These are phyloP conservation scores for Podocnemis expansa DNA, from an alignment of 2,113 vertebrate species.

Conservation along the genomic window DNA sequence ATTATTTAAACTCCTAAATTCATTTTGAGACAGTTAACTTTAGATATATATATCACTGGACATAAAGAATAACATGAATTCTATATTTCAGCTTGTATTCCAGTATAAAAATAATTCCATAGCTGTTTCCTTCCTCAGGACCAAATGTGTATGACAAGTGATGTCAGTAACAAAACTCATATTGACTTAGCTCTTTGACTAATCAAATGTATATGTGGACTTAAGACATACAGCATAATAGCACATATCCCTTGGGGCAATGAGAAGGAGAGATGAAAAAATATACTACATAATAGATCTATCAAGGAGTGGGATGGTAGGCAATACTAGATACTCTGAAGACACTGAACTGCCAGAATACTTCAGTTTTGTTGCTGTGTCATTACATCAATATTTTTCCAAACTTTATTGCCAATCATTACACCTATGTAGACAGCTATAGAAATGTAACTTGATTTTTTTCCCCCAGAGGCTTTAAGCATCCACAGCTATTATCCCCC, in stretches of 20 bases:
- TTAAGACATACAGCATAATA: not conserved
- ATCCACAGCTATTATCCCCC: not conserved
- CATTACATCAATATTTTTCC: not conserved
- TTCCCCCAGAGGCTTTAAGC: not conserved
- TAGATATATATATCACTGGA: not conserved
- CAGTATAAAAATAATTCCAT: not conserved
- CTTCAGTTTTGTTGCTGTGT: not conserved
- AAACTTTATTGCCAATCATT: not conserved
- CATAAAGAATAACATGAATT: not conserved
- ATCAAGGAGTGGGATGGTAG: not conserved
- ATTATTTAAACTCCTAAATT: too few relatives aligned
- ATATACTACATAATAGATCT: not conserved
- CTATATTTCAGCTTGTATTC: fast-evolving
- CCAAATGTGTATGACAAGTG: not conserved
- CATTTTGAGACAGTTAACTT: not conserved
- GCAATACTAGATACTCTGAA: not conserved
- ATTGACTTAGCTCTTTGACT: not conserved
- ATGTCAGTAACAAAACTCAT: not conserved
- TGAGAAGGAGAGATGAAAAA: not conserved
- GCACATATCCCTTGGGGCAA: fast-evolving
- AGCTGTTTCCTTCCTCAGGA: not conserved
- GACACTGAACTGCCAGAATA: not conserved
- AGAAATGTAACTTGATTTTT: not conserved
- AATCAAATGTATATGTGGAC: not conserved
- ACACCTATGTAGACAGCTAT: not conserved